A percentile compares a stretch with the other conserved stretches of the same genome.
Conservation (phyloP, 2,888 invertebrate genomes). For the Doris montereyensis region DNA sequence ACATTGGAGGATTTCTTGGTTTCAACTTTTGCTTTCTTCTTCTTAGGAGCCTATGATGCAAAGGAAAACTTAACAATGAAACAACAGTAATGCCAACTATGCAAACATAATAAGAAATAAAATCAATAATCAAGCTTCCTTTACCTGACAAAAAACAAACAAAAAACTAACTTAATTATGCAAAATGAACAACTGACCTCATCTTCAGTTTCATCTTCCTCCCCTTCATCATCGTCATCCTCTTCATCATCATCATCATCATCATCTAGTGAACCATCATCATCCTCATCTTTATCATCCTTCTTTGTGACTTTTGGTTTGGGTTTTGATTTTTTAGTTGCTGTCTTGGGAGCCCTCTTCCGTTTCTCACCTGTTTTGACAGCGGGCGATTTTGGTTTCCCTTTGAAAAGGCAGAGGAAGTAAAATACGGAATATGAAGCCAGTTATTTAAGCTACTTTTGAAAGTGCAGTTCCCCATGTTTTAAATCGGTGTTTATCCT, state of each 20-base stretch:
- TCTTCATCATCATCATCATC: conserved; percentile 51
- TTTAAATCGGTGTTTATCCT: too few species aligned
- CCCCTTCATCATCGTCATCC: conserved; percentile 47
- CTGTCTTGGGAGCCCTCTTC: too few species aligned
- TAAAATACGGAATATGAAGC: too few species aligned
- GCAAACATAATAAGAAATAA: too few species aligned
- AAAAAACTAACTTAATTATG: neutral
- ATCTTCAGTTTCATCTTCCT: conserved; percentile 48
- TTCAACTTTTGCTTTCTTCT: conserved; percentile 56
- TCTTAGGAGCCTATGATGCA: conserved; percentile 55
- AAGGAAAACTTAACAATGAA: neutral
- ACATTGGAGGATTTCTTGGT: conserved; percentile 47
- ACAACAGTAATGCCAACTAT: too few species aligned
- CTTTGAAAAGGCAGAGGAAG: too few species aligned
- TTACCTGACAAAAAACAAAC: neutral
- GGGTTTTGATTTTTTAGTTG: conserved; percentile 52
- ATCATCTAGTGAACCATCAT: conserved; percentile 51
- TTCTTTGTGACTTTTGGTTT: conserved; percentile 45
- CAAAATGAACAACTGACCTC: conserved; percentile 32
- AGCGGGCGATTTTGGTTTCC: too few species aligned
- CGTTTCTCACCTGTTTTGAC: too few species aligned
- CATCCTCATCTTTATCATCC: conserved; percentile 52
- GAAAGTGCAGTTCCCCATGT: too few species aligned
- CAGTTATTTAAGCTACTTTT: too few species aligned
- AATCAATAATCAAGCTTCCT: too few species aligned